Base-by-base conservation (phyloP, 2,888 invertebrate species). In the Acronicta aceris region DNA sequence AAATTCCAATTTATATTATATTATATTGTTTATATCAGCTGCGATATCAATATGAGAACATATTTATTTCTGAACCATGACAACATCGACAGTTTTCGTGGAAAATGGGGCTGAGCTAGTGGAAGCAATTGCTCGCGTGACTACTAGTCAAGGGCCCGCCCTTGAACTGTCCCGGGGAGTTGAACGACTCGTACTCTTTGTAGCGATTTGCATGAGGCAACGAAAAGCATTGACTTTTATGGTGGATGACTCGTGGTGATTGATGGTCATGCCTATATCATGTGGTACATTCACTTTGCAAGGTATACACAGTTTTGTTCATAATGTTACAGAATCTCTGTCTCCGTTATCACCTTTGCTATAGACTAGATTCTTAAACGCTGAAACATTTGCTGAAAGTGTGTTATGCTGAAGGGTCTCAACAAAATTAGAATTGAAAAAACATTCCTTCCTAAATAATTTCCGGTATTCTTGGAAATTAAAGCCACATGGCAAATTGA, bases 151-250 rank as follows among this genome's bases (percentile, higher is more conserved):
- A 76, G 68, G 75, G 66, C 76, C 76, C 48, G 77, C 57, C 85
- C 86, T 85, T 86, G 83, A 84, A 84, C 83, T 74, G 74, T 64
- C 61, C 63, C 64, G 58, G 67, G 21, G 74, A 73, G 77, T 75
- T 76, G 71, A 76, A 75, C 77, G 81, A 78, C 77, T 81, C 75
- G 64, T 63, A 67, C 50, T 41, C 62, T 53, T 57, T 58, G 58
- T 51, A 51, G 45, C 33, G 43, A 43, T 59, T 68, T 57, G 36
- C 58, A 67, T 67, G 48, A 56, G 42, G 42, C 49, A 50, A 60
- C 62, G 54, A 63, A 72, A 63, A 57, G 53, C 58, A 52, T 54
- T 68, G 50, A 42, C n/a, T n/a, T 52, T 55, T 52, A 62, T 50
- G 51, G 25, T 58, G 30, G 15, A 64, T 49, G 40, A 61, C 52